Evolutionary conservation across 2,797 vertebrate species (phyloP), one percentile per base, ranked within the genome.

Genomic region (Glossophaga mutica): DNA sequence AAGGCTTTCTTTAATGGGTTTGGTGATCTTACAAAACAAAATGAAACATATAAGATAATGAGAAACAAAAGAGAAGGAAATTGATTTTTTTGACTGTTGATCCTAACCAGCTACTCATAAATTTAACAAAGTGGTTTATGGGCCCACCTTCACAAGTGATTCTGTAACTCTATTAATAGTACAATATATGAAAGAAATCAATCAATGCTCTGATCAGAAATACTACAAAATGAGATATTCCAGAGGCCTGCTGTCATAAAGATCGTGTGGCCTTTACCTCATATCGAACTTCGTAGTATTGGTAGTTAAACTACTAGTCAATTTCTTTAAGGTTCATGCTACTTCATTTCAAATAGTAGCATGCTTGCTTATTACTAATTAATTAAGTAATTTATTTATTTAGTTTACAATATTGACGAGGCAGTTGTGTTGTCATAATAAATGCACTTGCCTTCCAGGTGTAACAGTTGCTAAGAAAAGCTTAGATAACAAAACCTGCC

Each of bases 31-130:
- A 48, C 81, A 62, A 62, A 78, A 67, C 15, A 57, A 87, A 79
- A 93, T 48, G 90, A 96, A 97, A 86, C 42, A 46, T 68, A 39
- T 39, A 90, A 5, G 55, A 32, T 95, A 95, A 95, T 88, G 26
- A 92, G 81, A 95, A 94, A 91, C 39, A 93, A 70, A 89, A 95
- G 21, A 82, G 67, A 91, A 94, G 9, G 50, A 96, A 91, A 95
- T 87, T 77, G 82, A 91, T 95, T 95, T 95, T 95, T 95, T 74
- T 92, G 90, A 90, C 68, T 73, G 22, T 65, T 11, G 39, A 57
- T 91, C 19, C 48, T 95, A 92, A 96, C 18, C 14, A 96, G n/a
- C 18, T 93, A 70, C 18, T 96, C 68, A 90, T 79, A 82, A 92
- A 87, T 93, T 96, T 32, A 95, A 74, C 52, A 74, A 82, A 83